phyloP scores from a whole-genome alignment of 2,113 vertebrate genomes.

The Marmota flaviventris region DNA sequence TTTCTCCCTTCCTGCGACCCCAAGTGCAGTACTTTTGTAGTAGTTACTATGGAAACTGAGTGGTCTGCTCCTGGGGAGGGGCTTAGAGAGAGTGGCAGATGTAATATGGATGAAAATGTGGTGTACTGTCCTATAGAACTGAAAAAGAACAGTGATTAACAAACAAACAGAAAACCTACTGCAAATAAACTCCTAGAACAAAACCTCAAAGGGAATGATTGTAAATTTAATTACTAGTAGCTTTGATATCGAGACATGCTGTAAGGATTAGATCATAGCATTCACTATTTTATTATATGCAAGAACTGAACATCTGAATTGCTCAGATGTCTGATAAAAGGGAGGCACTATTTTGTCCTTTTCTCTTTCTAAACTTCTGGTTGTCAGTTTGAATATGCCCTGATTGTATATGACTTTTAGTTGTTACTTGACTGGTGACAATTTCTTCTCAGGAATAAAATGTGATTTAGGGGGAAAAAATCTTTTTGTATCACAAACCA shows the following conservation, averaged over 20 bases:
- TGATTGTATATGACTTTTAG: conserved; percentile 53
- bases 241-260: conserved; percentile 33
- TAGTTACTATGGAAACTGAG: conserved; percentile 76
- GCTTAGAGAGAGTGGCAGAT: conserved; percentile 16
- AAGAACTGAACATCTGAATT: conserved; percentile 36
- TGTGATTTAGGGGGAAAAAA: conserved; percentile 45
- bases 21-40: conserved; percentile 23
- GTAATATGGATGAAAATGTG: neutral
- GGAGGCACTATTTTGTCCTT: neutral
- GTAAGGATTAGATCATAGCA: neutral
- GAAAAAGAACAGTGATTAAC: neutral
- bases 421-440: conserved; percentile 29
- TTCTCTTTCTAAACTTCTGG: neutral
- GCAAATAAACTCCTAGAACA: neutral
- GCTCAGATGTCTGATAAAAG: neutral
- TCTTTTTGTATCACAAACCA: neutral
- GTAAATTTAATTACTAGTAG: neutral
- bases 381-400: conserved; percentile 13
- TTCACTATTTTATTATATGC: neutral
- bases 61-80: conserved; percentile 6
- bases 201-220: neutral
- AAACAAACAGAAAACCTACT: neutral
- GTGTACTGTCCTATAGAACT: neutral
- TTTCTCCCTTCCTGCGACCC: neutral
- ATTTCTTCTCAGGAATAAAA: conserved; percentile 61